A percentile compares a stretch with the other conserved stretches of the same genome.
phyloP scores from a whole-genome alignment of 2,797 vertebrate species.

The Sebastes umbrosus region DNA sequence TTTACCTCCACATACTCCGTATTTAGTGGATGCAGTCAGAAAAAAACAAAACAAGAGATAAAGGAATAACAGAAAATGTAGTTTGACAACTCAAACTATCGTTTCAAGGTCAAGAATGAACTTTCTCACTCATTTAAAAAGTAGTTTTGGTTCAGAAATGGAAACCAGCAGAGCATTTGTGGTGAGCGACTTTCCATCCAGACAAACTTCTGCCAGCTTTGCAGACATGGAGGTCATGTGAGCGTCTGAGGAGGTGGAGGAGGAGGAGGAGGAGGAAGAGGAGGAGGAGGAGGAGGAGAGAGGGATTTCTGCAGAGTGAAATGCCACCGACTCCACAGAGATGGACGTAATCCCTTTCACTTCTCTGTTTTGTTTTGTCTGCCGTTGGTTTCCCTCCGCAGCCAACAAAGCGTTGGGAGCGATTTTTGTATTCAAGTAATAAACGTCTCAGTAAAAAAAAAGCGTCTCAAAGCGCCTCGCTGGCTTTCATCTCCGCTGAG shows the following conservation, averaged over 20 bases:
- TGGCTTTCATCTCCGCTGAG: slow-evolving; percentile 56
- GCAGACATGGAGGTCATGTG: slow-evolving; percentile 42
- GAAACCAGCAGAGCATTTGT: not conserved
- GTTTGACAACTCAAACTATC: not conserved
- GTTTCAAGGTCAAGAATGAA: not conserved
- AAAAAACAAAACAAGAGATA: not conserved
- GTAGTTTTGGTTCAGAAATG: not conserved
- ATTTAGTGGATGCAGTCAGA: not conserved
- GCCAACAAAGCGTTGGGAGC: slow-evolving; percentile 10
- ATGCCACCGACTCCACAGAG: slow-evolving; percentile 48
- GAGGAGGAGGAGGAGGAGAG: not conserved
- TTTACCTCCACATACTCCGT: not conserved
- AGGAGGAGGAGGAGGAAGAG: too few relatives aligned
- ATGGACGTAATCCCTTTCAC: slow-evolving; percentile 30
- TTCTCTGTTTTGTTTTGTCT: slow-evolving; percentile 41
- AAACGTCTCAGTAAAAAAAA: slow-evolving; percentile 11
- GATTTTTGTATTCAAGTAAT: slow-evolving; percentile 26
- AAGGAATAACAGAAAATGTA: not conserved
- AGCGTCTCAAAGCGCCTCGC: slow-evolving; percentile 18
- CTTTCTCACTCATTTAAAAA: not conserved
- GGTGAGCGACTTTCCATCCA: not conserved
- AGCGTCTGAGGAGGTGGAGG: slow-evolving; percentile 10
- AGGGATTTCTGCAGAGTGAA: slow-evolving; percentile 26
- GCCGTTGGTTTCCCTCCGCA: slow-evolving; percentile 10
- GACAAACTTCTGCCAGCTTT: not conserved